phyloP scores from a whole-genome alignment of 2,113 vertebrate species.

The Corythornis cristatus region DNA sequence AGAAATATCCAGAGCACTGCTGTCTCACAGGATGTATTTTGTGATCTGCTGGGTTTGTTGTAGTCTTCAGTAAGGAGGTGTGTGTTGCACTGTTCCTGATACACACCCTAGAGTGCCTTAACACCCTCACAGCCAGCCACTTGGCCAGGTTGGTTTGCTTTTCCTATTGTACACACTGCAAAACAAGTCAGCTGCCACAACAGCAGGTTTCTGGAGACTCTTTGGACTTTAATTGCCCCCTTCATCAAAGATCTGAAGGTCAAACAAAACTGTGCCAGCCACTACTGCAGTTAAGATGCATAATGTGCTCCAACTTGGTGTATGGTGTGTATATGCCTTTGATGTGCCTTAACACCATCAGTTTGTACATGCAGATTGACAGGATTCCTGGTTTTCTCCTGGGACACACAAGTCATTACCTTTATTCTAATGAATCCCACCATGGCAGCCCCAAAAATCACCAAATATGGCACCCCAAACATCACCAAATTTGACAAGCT shows the following conservation, averaged over 20 bases:
- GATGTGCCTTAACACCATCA: slow-evolving; percentile 31
- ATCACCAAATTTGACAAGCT: background rate
- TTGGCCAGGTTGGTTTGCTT: background rate
- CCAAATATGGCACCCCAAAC: background rate
- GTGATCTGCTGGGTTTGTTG: slow-evolving; percentile 22
- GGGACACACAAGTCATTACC: background rate
- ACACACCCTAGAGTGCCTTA: slow-evolving; percentile 61
- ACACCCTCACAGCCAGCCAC: background rate
- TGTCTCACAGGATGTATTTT: slow-evolving; percentile 35
- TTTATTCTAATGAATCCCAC: background rate
- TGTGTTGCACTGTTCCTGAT: slow-evolving; percentile 15
- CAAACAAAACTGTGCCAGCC: background rate
- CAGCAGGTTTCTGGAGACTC: background rate
- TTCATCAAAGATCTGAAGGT: background rate
- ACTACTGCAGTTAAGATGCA: background rate
- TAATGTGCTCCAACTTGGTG: background rate
- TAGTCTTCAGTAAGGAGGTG: slow-evolving; percentile 1
- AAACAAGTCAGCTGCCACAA: background rate
- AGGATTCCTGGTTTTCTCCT: background rate
- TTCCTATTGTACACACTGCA: background rate
- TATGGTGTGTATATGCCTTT: background rate
- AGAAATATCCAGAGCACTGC: slow-evolving; percentile 37
- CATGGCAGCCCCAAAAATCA: background rate
- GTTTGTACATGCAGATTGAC: background rate
- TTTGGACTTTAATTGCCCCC: background rate